A percentile compares a stretch with the other conserved stretches of the same genome.
phyloP scores from a whole-genome alignment of 2,797 vertebrate genomes.

The Anas acuta region DNA sequence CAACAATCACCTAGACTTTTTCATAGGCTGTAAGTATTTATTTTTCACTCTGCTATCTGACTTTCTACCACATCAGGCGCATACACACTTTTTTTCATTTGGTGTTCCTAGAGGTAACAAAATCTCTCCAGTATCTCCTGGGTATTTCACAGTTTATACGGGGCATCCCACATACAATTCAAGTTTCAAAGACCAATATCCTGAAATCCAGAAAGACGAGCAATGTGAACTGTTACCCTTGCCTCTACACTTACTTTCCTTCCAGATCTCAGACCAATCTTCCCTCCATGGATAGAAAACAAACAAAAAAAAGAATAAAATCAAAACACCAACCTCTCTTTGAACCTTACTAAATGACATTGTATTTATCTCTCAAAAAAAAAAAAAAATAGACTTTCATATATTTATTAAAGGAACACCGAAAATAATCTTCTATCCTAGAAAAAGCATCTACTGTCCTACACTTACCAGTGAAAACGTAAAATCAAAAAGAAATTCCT shows the following conservation, averaged over 20 bases:
- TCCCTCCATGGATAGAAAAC: background rate
- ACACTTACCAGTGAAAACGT: background rate
- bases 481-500: background rate
- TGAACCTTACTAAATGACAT: background rate
- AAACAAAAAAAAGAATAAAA: background rate
- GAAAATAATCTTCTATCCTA: background rate
- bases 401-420: background rate
- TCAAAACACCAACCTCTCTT: background rate
- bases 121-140: background rate
- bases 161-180: background rate
- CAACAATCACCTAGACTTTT: background rate
- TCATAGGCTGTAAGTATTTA: background rate
- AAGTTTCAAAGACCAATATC: background rate
- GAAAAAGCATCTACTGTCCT: background rate
- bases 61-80: background rate
- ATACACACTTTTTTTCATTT: background rate
- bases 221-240: background rate
- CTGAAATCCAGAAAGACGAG: background rate
- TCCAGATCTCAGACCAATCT: fast-evolving
- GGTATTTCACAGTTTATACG: background rate
- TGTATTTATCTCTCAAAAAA: background rate
- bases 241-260: background rate
- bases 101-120: background rate
- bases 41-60: background rate
- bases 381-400: background rate